Conservation (phyloP, 2,888 invertebrate species). For the Heteromyza rotundicornis region DNA sequence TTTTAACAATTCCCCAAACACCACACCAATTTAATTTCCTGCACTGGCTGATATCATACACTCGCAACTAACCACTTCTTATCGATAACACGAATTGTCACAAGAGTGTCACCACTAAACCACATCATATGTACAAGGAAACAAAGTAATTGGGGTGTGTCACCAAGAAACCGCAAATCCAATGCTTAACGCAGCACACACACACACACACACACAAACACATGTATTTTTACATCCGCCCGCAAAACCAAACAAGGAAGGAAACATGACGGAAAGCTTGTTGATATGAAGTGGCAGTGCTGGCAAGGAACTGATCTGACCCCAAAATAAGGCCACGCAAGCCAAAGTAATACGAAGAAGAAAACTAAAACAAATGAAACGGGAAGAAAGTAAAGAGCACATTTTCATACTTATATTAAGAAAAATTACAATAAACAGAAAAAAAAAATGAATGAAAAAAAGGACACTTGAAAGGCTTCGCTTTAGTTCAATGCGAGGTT, state of each 20-base stretch:
- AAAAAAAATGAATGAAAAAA: not conserved
- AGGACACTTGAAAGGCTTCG: conserved; percentile 22
- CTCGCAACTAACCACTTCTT: too few relatives aligned
- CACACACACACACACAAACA: not conserved
- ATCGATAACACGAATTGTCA: not conserved
- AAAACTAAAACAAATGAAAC: conserved; percentile 1
- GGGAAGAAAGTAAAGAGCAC: not conserved
- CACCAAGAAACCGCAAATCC: conserved; percentile 1
- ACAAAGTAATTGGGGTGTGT: conserved; percentile 2
- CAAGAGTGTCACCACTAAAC: not conserved
- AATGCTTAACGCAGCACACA: not conserved
- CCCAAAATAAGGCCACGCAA: conserved; percentile 1
- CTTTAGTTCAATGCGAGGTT: conserved; percentile 13
- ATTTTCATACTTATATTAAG: not conserved
- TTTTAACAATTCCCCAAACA: too few relatives aligned
- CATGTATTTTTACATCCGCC: too few relatives aligned
- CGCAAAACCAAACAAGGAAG: conserved; percentile 22
- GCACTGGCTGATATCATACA: too few relatives aligned
- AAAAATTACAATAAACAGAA: not conserved
- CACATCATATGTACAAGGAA: not conserved
- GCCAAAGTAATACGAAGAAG: not conserved
- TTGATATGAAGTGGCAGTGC: conserved; percentile 32
- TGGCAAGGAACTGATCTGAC: not conserved
- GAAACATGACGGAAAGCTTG: conserved; percentile 31
- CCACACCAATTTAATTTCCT: too few relatives aligned